Evolutionary conservation across 2,888 invertebrate genomes (phyloP).

Genomic region (Nipponacmea schrenckii): DNA sequence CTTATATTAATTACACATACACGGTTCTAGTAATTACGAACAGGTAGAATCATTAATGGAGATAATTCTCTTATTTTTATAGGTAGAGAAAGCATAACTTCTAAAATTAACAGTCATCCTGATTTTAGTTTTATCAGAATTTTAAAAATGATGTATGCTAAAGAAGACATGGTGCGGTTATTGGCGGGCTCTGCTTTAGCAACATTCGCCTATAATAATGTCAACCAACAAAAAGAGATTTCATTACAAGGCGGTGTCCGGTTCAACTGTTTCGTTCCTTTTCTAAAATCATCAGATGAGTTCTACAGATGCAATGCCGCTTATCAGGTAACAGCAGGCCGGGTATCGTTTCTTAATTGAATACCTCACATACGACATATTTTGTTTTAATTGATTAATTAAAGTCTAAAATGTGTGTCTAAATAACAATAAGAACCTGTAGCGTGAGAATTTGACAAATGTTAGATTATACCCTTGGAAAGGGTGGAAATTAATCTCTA

Average conservation of each 20-base stretch:
- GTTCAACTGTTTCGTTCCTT: conserved; percentile 63
- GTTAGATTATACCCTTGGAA: no score
- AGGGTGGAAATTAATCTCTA: no score
- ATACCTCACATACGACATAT: no score
- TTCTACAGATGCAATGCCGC: conserved; percentile 62
- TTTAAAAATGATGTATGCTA: conserved; percentile 62
- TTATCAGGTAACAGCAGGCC: conserved; percentile 63
- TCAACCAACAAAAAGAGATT: conserved; percentile 61
- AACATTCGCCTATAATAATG: conserved; percentile 65
- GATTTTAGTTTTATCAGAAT: conserved; percentile 65
- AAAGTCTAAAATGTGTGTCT: no score
- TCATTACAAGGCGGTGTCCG: conserved; percentile 63
- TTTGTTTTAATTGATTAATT: no score
- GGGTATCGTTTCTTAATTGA: no score
- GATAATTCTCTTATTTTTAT: no score
- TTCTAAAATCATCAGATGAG: conserved; percentile 63
- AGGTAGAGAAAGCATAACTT: conserved; percentile 51
- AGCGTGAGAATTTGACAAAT: no score
- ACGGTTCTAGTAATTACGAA: no score
- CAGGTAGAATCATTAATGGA: no score
- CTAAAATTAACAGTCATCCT: conserved; percentile 55
- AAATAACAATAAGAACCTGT: no score
- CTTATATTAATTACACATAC: no score
- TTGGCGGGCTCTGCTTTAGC: conserved; percentile 63
- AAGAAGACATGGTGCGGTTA: conserved; percentile 51